A percentile compares a stretch with the other conserved stretches of the same genome.
Evolutionary conservation across 2,888 invertebrate genomes (phyloP).

Genomic region (Ypsolopha sequella): DNA sequence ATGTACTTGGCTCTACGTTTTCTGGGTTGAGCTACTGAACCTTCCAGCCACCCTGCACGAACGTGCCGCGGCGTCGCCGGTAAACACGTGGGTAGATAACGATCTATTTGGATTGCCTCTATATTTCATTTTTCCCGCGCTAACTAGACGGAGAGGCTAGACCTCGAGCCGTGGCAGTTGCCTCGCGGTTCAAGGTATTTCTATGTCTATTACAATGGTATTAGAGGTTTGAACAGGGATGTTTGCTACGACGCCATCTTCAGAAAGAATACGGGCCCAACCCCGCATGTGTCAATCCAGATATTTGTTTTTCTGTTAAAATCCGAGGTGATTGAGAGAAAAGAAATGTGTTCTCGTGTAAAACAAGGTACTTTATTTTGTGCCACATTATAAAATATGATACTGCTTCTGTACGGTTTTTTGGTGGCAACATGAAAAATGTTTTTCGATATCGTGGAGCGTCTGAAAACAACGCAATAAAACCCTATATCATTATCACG

Average conservation of each 20-base stretch:
- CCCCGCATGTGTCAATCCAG: background rate
- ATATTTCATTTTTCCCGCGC: conserved; percentile 69
- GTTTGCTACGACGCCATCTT: too few relatives aligned
- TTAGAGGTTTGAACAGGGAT: too few relatives aligned
- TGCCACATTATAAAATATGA: too few relatives aligned
- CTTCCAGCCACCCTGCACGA: conserved; percentile 21
- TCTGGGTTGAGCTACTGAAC: background rate
- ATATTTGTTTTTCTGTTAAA: background rate
- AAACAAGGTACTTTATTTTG: background rate
- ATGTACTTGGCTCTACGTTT: too few relatives aligned
- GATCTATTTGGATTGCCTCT: conserved; percentile 71
- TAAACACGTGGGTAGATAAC: conserved; percentile 71
- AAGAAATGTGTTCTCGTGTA: background rate
- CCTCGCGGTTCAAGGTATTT: too few relatives aligned
- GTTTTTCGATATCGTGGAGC: too few relatives aligned
- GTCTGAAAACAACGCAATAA: too few relatives aligned
- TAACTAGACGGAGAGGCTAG: conserved; percentile 59
- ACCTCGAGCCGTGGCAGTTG: too few relatives aligned
- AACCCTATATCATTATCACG: too few relatives aligned
- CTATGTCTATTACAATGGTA: too few relatives aligned
- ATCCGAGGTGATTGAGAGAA: background rate
- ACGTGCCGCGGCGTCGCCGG: conserved; percentile 62
- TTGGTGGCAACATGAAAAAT: too few relatives aligned
- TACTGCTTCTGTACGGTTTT: too few relatives aligned
- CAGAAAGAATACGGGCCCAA: background rate